phyloP scores from a whole-genome alignment of 2,888 invertebrate genomes.

The Cosmorhoe ocellata region DNA sequence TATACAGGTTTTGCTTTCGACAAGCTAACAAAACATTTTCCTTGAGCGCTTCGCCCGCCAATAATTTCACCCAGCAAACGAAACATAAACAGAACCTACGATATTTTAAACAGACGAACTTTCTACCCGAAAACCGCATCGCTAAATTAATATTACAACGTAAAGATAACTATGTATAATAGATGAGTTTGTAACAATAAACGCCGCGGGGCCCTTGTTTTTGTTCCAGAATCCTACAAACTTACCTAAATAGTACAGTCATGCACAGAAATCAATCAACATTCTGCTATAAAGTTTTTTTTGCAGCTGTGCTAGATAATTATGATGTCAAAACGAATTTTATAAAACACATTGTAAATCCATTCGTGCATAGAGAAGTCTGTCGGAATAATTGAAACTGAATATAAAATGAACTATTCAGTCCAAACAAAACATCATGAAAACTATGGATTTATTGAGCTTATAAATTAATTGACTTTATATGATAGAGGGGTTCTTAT shows the following conservation, averaged over 20 bases:
- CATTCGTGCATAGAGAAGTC: too few species aligned
- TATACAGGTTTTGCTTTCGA: too few species aligned
- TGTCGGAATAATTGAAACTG: too few species aligned
- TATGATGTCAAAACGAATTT: too few species aligned
- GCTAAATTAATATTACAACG: conserved; percentile 55
- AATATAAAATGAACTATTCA: too few species aligned
- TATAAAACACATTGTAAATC: too few species aligned
- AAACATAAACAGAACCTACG: conserved; percentile 26
- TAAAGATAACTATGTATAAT: conserved; percentile 51
- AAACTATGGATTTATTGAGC: too few species aligned
- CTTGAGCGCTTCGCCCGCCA: too few species aligned
- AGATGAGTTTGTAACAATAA: conserved; percentile 66
- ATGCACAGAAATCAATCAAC: not conserved
- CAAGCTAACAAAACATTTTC: not conserved
- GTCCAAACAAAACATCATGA: too few species aligned
- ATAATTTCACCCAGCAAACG: not conserved
- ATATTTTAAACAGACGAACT: conserved; percentile 32
- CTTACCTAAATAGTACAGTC: conserved; percentile 34
- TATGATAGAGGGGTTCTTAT: too few species aligned
- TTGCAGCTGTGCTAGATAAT: too few species aligned
- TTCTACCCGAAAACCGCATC: conserved; percentile 48
- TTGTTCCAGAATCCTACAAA: conserved; percentile 55
- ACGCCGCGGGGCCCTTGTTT: conserved; percentile 60
- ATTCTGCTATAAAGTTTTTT: not conserved
- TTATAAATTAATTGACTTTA: too few species aligned